Evolutionary conservation across 1,140 invertebrate species (phyloP).

Genomic region (Apocrypta bakeri): DNA sequence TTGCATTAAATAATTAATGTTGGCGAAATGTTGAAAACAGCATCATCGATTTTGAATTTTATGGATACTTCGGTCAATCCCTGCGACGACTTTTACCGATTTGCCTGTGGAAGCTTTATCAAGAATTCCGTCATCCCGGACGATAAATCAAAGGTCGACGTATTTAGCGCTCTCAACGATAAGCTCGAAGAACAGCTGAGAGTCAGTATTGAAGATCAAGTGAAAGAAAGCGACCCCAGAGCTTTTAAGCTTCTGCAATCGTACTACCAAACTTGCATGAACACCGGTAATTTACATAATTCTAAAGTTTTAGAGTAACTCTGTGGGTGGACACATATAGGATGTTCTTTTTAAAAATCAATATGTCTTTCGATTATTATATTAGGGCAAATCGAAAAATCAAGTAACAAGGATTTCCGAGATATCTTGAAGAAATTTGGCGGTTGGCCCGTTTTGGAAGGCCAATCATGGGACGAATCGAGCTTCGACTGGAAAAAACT

Average conservation of each 20-base stretch:
- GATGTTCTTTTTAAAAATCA: too few relatives aligned
- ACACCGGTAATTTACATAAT: conserved; percentile 85
- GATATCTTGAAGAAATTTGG: conserved; percentile 83
- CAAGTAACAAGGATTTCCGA: conserved; percentile 19
- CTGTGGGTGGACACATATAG: too few relatives aligned
- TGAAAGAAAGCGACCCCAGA: conserved; percentile 78
- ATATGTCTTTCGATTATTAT: too few relatives aligned
- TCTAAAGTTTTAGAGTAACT: too few relatives aligned
- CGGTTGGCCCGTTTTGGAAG: conserved; percentile 92
- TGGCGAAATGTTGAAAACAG: conserved; percentile 55
- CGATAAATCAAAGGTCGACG: conserved; percentile 83
- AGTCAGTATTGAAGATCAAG: conserved; percentile 82
- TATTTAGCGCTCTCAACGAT: conserved; percentile 87
- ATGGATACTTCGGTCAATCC: conserved; percentile 78
- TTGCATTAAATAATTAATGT: neutral
- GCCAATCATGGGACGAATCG: conserved; percentile 81
- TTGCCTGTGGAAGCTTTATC: conserved; percentile 75
- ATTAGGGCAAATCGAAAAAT: conserved; percentile 36
- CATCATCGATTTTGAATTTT: conserved; percentile 74
- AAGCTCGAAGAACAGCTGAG: conserved; percentile 86
- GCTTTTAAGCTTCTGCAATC: conserved; percentile 85
- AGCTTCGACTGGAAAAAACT: conserved; percentile 86
- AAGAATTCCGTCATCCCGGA: conserved; percentile 75
- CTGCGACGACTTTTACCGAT: conserved; percentile 88
- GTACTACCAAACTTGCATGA: conserved; percentile 89